Evolutionary conservation across 2,888 invertebrate genomes (phyloP), one percentile per base, ranked within the genome.

Genomic region (Lottia gigantea): DNA sequence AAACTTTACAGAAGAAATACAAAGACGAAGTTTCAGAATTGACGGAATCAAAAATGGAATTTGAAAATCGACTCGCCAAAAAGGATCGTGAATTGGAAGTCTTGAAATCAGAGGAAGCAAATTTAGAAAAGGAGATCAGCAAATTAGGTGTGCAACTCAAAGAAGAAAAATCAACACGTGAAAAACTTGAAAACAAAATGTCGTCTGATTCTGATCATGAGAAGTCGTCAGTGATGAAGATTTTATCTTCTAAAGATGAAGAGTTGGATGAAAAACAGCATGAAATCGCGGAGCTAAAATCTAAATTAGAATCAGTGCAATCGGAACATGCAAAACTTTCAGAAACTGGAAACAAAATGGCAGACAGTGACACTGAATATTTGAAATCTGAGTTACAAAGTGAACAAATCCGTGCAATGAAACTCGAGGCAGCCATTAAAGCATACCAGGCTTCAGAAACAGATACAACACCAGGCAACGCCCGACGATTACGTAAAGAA

Each of bases 1-100:
- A 79, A 68, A 76, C 77, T n/a, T 66, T 79, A 1, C 75, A 77
- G 61, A 72, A 78, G 16, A 79, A 79, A 55, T 71, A 76, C 25
- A 80, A 80, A 61, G 70, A 74, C n/a, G 64, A 68, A n/a, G 64
- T 68, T 15, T 25, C 55, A 15, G 62, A 64, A 14, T 31, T 72
- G 19, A 25, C 49, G 11, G 63, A 70, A 19, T 68, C 72, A 25
- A 66, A 66, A 3, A 49, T 62, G 1, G 78, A 78, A 31, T 19
- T 77, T 7, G 49, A 73, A 23, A 47, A 67, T 14, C 64, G 46
- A 19, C 11, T 66, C 7, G 61, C 47, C 1, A 68, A 63, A 16
- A 67, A 65, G 12, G 66, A 67, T 16, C 40, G 66, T 40, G 74
- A 76, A 62, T 14, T 70, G 25, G 71, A 71, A 16, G 47, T 31